Evolutionary conservation across 2,797 vertebrate species (phyloP).

Genomic region (Sorex maritimensis): DNA sequence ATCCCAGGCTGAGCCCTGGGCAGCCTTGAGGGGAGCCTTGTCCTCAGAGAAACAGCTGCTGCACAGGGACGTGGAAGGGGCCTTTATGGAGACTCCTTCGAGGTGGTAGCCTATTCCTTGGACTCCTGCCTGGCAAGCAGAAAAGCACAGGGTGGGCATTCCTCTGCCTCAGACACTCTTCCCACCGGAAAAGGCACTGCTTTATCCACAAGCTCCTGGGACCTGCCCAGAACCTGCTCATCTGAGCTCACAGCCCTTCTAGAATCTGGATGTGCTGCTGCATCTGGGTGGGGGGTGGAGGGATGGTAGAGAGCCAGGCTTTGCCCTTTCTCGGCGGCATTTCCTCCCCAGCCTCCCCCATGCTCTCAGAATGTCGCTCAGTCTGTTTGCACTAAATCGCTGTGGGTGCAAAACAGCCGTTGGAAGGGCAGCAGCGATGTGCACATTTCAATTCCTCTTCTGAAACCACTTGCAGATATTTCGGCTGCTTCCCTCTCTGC

Average conservation of each 20-base stretch:
- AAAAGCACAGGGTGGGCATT: background rate
- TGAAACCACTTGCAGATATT: constrained; percentile 62
- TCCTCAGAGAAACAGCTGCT: background rate
- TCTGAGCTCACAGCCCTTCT: background rate
- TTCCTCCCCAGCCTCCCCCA: no score
- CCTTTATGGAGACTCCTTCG: background rate
- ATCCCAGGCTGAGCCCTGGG: background rate
- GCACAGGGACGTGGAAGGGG: background rate
- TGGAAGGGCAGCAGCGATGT: background rate
- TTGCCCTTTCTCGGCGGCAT: background rate
- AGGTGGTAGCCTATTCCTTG: background rate
- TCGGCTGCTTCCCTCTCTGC: constrained; percentile 26
- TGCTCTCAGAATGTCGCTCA: background rate
- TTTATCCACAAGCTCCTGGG: background rate
- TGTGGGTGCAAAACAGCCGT: background rate
- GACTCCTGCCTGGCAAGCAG: background rate
- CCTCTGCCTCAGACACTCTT: background rate
- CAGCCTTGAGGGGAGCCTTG: background rate
- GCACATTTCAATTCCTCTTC: constrained; percentile 73
- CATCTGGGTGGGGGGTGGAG: background rate
- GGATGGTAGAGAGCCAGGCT: no score
- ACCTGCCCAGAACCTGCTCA: background rate
- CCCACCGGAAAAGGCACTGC: background rate
- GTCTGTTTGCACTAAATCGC: background rate
- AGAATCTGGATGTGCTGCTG: background rate